phyloP scores from a whole-genome alignment of 2,888 invertebrate genomes.

The Oligia latruncula region DNA sequence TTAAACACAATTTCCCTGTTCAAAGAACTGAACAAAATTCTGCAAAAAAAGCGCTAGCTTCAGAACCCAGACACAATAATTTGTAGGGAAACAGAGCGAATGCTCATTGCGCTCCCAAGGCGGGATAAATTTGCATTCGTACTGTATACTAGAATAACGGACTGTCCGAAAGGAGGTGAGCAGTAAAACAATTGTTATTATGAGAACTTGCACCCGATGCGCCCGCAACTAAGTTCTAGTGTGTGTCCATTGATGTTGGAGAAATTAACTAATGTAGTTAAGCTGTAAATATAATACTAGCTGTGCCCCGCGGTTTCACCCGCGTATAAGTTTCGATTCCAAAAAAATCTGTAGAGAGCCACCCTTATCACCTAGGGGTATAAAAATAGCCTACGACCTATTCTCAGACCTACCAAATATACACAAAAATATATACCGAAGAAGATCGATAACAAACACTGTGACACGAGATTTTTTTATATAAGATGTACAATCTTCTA shows the following conservation, averaged over 20 bases:
- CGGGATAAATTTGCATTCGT: constrained; percentile 78
- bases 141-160: constrained; percentile 77
- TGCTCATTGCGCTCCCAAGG: constrained; percentile 63
- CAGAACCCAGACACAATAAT: constrained; percentile 59
- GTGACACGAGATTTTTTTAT: too few relatives aligned
- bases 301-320: too few relatives aligned
- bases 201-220: constrained; percentile 72
- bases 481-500: neutral
- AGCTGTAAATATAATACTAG: neutral
- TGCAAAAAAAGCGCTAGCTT: constrained; percentile 26
- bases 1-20: neutral
- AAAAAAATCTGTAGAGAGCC: too few relatives aligned
- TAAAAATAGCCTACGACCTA: too few relatives aligned
- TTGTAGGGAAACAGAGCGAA: constrained; percentile 59
- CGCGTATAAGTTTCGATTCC: too few relatives aligned
- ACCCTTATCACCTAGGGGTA: too few relatives aligned
- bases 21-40: constrained; percentile 14
- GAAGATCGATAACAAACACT: too few relatives aligned
- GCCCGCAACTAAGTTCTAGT: constrained; percentile 60
- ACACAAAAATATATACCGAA: too few relatives aligned
- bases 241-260: constrained; percentile 55
- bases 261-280: neutral
- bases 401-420: too few relatives aligned
- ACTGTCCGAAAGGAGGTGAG: constrained; percentile 70
- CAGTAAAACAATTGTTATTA: constrained; percentile 74